Evolutionary conservation across 1,140 invertebrate species (phyloP), one percentile per base, ranked within the genome.

Genomic region (Drosophila pectinifera): DNA sequence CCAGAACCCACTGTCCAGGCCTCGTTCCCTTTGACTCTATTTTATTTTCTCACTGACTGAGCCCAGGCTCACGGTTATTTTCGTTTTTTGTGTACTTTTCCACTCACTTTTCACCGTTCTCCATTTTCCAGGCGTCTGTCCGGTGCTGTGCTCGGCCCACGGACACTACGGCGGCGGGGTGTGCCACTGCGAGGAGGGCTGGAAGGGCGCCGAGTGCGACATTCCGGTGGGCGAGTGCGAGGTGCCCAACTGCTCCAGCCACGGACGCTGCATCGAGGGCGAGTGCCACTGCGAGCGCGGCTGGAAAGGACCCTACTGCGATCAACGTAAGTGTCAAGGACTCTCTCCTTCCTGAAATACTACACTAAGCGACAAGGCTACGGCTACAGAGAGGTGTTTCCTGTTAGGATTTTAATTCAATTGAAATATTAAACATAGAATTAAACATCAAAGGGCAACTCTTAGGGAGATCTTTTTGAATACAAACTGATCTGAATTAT

Each of bases 161-260:
- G 99, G 99, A 24, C 96, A 97, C 84, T 99, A 99, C 92, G 96
- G 97, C 22, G 97, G 97, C 49, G 99, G 99, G 16, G 93, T 97
- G 73, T 99, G 99, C 93, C 96, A 98, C 88, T 99, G 99, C 93
- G 97, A 98, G 92, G 96, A 97, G 81, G 98, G 98, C 45, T 99
- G 97, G 97, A 99, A 99, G 93, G 98, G 98, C 31, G 94, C 95
- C 20, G 98, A 99, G 93, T 99, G 99, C 93, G 97, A 98, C 92
- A 95, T 99, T 65, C 97, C 97, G 31, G 95, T 96, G 69, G 95
- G 95, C 69, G 98, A 98, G 93, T 98, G 97, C 93, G 96, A 98
- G 93, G 96, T 97, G 74, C 95, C 97, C 34, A 97, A 98, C 93
- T 98, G 98, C 93, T 97, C 96, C 84, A 96, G 96, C 58, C 96